Base-by-base conservation (phyloP, 2,888 invertebrate genomes). In the Strigamia transsilvanica region DNA sequence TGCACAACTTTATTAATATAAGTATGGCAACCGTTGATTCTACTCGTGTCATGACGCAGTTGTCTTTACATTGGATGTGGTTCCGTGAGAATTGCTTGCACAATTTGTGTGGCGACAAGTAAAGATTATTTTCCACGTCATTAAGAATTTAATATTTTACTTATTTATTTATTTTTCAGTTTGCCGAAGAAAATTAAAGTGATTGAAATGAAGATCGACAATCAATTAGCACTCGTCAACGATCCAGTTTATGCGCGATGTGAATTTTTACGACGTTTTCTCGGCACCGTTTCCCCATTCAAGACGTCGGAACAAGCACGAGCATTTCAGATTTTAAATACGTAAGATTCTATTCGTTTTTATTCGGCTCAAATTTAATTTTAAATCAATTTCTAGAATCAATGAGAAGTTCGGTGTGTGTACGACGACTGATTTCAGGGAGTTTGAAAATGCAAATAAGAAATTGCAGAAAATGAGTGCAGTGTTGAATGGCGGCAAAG, bases 11-110 rank as follows among this genome's bases (percentile, higher is more conserved):
- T 10, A 10, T 79, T 9, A 32, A 13, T 79, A 12, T 32, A 12
- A 15, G 23, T 10, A 4, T 42, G 0, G 3, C 32, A 7, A 77
- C 78, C 7, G 4, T 38, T 41, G 41, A 42, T 42, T 79, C 42
- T n/a, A 13, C 21, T 80, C 13, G 21, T 1, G 15, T 46, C 23
- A 21, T 1, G 1, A n/a, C 61, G n/a, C 66, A 66, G 18, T 15
- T 81, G 18, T 66, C 78, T 41, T 34, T 83, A 27, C 83, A 83
- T 77, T 84, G 83, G 80, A 79, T 56, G 23, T 85, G 82, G 85
- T 73, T 83, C 77, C 41, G 46, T 21, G 41, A 32, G 10, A 7
- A 73, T 4, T 73, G 73, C 13, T 1, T 73, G 27, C 13, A 73
- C 13, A 73, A 73, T 0, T 12, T 73, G 2, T 10, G 5, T 27